Conservation (phyloP, 2,797 vertebrate species). For the Arctocebus calabarensis region DNA sequence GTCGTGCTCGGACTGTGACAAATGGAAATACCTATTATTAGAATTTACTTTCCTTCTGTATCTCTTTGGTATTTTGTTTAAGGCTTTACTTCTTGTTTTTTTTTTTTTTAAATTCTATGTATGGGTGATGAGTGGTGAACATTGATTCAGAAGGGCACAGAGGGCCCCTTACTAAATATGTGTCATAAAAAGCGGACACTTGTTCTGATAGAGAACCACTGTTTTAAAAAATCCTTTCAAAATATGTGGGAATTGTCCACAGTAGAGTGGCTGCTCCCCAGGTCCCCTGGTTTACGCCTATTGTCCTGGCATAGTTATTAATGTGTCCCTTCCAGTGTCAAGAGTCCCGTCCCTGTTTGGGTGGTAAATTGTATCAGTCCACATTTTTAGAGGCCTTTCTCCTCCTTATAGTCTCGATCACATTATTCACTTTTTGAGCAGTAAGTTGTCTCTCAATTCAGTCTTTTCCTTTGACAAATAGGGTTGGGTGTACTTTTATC, state of each 20-base stretch:
- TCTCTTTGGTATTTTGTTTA: conserved; percentile 45
- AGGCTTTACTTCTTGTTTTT: conserved; percentile 49
- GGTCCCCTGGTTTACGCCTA: not conserved
- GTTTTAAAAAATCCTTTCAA: conserved; percentile 23
- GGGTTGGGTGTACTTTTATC: not conserved
- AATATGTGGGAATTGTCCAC: conserved; percentile 21
- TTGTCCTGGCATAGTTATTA: not conserved
- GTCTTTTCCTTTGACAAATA: conserved; percentile 31
- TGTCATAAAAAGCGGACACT: not conserved
- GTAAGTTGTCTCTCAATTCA: not conserved
- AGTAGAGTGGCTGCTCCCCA: not conserved
- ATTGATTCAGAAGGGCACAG: not conserved
- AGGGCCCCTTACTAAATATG: not conserved
- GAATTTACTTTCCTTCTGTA: conserved; percentile 21
- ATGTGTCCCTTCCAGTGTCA: not conserved
- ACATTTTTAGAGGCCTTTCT: not conserved
- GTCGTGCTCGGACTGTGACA: not conserved
- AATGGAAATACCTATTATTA: not conserved
- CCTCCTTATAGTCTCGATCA: not conserved
- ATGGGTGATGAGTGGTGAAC: not conserved
- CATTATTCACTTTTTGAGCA: not conserved
- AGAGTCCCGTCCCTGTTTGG: not conserved
- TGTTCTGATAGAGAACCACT: conserved; percentile 10
- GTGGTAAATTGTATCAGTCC: not conserved
- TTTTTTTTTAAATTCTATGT: conserved; percentile 12